These are phyloP conservation scores for Lamellibrachia columna DNA, from an alignment of 2,888 invertebrate species.

Conservation along the genomic window DNA sequence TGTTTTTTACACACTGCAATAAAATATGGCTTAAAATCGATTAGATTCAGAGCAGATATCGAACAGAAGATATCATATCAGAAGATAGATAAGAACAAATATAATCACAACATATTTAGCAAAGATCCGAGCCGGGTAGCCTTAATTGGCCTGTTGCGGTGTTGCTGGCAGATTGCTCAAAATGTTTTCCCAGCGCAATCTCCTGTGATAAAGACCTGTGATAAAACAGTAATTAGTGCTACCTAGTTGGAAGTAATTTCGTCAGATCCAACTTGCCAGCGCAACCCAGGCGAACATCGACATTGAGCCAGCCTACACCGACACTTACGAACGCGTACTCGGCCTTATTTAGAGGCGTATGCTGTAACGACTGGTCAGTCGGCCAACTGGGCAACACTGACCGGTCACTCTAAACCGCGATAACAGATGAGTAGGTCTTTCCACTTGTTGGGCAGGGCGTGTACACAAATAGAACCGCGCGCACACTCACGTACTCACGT, in stretches of 20 bases:
- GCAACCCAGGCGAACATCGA: background rate
- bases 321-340: background rate
- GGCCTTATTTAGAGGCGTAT: background rate
- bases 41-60: too few species aligned
- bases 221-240: background rate
- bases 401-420: slow-evolving; percentile 3
- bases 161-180: background rate
- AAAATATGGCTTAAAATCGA: too few species aligned
- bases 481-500: background rate
- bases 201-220: background rate
- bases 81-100: background rate
- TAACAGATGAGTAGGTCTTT: background rate
- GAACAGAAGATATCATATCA: too few species aligned
- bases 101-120: too few species aligned
- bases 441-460: background rate
- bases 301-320: background rate
- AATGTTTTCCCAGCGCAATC: background rate
- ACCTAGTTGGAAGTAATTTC: background rate
- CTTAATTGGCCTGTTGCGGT: background rate
- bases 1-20: too few species aligned
- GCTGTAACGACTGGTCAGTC: background rate
- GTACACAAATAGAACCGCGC: background rate
- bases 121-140: too few species aligned
- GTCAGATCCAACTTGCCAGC: background rate
- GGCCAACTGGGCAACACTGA: background rate